Base-by-base conservation (phyloP, 1,140 invertebrate species). In the Anastrepha ludens region DNA sequence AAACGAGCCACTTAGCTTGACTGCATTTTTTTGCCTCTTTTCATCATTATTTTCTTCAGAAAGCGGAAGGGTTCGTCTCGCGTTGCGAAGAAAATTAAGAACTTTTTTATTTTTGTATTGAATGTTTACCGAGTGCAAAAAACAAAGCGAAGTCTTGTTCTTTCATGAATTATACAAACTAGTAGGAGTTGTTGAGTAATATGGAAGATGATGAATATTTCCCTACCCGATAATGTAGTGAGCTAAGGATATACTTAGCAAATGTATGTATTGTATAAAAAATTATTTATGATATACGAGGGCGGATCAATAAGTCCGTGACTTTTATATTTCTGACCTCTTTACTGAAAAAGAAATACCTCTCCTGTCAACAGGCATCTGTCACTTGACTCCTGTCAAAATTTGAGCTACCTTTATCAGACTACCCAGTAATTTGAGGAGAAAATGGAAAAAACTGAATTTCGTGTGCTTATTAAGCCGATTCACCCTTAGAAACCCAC, bases 11-110 rank as follows among this genome's bases (percentile, higher is more conserved):
- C 74, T 81, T 81, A 58, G n/a, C 9, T 29, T 55, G 47, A 9
- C 74, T 81, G 74, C n/a, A 15, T 81, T 50, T 70, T 74, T 58
- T 55, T 55, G 7, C 41, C 74, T n/a, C 17, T 74, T 74, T 74
- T 74, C 70, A 9, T 17, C 41, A 15, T 74, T 11, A 44, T n/a
- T 81, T 81, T 81, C 50, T 81, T 81, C n/a, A 55, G 5, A 50
- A 81, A 81, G 44, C 29, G 8, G 74, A 9, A 81, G 47, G 47
- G 7, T 29, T 29, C 74, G 47, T 29, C 47, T 81, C n/a, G n/a
- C n/a, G 20, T 55, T 29, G 8, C 7, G 41, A 74, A 74, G 15
- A 74, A 81, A 81, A 81, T 55, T 55, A 55, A 55, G 44, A 41
- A 47, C 15, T 81, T n/a, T 81, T 81, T 74, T 47, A 9, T 62